Percentiles rank a stretch among this genome's conserved stretches.
These are phyloP conservation scores for Plagiodera versicolora DNA, from an alignment of 2,888 invertebrate genomes.

Conservation along the genomic window DNA sequence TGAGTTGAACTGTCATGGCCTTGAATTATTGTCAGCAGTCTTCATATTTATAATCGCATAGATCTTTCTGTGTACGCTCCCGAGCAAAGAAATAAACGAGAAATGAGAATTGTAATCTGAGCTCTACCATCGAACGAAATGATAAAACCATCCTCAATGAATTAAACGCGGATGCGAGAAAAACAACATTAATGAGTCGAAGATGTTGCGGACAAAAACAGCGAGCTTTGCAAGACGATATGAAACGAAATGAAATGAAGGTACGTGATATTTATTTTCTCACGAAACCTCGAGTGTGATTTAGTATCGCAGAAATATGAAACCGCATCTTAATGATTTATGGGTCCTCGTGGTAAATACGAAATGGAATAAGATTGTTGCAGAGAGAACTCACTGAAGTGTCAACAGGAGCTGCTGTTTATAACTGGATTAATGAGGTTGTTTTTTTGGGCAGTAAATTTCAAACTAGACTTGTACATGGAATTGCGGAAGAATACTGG, in stretches of 20 bases:
- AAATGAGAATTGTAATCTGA: not conserved
- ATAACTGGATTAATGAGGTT: too few species aligned
- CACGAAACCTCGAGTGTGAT: not conserved
- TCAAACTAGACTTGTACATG: too few species aligned
- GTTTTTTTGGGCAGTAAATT: too few species aligned
- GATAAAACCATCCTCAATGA: constrained; percentile 6
- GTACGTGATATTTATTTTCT: not conserved
- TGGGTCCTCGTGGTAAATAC: not conserved
- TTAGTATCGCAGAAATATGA: not conserved
- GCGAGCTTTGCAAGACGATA: not conserved
- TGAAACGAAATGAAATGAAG: not conserved
- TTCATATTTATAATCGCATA: not conserved
- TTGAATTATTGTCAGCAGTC: too few species aligned
- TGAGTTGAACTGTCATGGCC: too few species aligned
- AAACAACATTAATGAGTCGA: constrained; percentile 5
- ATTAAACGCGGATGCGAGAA: not conserved
- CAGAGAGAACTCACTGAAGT: too few species aligned
- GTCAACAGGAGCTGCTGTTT: too few species aligned
- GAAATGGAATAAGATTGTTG: too few species aligned
- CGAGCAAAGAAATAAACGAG: not conserved
- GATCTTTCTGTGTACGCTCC: not conserved
- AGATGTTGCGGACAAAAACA: not conserved
- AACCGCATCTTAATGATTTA: not conserved
- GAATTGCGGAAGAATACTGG: too few species aligned
- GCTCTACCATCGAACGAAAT: not conserved